phyloP scores from a whole-genome alignment of 2,888 invertebrate species.

The Apotomis capreana region DNA sequence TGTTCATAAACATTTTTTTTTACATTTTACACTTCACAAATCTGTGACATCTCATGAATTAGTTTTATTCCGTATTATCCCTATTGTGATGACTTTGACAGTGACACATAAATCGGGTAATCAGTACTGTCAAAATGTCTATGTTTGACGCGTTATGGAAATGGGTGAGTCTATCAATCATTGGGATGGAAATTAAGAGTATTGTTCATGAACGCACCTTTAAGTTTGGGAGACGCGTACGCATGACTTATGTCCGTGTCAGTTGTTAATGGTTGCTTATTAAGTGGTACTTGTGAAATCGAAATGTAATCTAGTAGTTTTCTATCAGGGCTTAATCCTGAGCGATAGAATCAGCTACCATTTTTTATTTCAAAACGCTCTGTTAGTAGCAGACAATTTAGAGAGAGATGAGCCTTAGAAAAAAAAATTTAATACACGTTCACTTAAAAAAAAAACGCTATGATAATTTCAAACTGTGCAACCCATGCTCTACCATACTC shows the following conservation, averaged over 20 bases:
- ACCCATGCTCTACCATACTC: too few species aligned
- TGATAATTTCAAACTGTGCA: too few species aligned
- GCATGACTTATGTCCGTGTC: constrained; percentile 39
- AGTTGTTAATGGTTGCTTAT: constrained; percentile 36
- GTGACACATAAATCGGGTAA: constrained; percentile 62
- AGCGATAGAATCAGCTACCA: too few species aligned
- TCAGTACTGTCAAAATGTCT: constrained; percentile 60
- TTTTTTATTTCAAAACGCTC: too few species aligned
- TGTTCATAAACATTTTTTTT: constrained; percentile 17
- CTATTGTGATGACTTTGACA: constrained; percentile 52
- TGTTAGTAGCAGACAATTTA: too few species aligned
- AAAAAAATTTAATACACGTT: too few species aligned
- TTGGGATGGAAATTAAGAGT: constrained; percentile 71
- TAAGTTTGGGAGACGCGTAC: constrained; percentile 60
- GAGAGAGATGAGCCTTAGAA: too few species aligned
- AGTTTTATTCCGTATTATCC: constrained; percentile 57
- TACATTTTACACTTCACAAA: constrained; percentile 47
- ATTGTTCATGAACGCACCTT: constrained; percentile 74
- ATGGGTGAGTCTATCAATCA: constrained; percentile 76
- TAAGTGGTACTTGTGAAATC: constrained; percentile 22
- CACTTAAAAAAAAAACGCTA: too few species aligned
- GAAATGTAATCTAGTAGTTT: neutral
- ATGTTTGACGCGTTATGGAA: constrained; percentile 65
- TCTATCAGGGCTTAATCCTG: too few species aligned
- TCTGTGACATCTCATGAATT: constrained; percentile 40